Evolutionary conservation across 1,140 invertebrate species (phyloP).

Genomic region (Neotoxoptera formosana): DNA sequence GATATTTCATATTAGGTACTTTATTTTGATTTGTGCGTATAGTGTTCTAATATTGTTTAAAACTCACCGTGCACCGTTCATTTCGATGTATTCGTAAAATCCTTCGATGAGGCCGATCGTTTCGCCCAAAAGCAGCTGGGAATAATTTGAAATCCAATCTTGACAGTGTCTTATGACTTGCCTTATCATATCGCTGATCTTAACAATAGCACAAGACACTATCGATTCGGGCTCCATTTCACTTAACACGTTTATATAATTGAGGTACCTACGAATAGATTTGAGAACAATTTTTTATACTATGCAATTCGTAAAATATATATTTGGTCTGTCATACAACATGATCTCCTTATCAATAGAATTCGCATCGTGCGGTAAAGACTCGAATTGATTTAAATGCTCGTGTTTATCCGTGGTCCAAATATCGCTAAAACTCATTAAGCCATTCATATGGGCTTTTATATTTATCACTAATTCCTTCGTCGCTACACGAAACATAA

Average conservation of each 20-base stretch:
- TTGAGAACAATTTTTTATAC: background rate
- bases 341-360: background rate
- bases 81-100: background rate
- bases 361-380: background rate
- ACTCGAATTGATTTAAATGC: background rate
- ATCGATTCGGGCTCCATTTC: background rate
- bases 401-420: background rate
- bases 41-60: background rate
- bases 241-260: background rate
- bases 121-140: background rate
- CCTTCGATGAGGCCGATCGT: background rate
- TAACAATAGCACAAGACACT: background rate
- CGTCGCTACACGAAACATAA: background rate
- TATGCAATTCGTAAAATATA: background rate
- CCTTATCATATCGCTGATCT: background rate
- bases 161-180: constrained; percentile 24
- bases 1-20: background rate
- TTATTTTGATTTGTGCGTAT: background rate
- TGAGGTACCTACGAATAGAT: background rate
- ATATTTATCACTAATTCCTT: background rate
- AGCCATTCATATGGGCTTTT: background rate
- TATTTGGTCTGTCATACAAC: background rate
- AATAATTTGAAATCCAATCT: constrained; percentile 25
- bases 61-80: background rate
- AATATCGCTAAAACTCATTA: constrained; percentile 9